A percentile compares a stretch with the other conserved stretches of the same genome.
Conservation (phyloP, 2,113 vertebrate species). For the Tachuris rubrigastra region DNA sequence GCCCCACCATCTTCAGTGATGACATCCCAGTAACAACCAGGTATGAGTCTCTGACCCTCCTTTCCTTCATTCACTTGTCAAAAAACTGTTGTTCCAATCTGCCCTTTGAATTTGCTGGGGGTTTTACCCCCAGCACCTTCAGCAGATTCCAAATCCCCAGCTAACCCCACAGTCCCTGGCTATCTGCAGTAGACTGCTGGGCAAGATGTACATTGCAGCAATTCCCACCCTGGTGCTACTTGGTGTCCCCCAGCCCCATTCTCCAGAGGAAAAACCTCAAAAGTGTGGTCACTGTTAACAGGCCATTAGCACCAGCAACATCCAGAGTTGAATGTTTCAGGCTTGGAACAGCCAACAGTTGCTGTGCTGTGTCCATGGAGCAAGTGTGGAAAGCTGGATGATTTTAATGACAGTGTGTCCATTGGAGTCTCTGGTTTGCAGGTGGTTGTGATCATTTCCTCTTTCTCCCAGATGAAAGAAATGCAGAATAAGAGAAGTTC, state of each 20-base stretch:
- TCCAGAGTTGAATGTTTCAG: neutral
- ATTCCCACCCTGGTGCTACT: accelerated
- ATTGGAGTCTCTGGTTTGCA: neutral
- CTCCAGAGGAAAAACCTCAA: neutral
- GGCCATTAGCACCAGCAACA: neutral
- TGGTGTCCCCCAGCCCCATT: neutral
- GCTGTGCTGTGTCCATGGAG: neutral
- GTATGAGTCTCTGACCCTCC: neutral
- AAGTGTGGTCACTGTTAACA: neutral
- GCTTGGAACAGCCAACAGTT: neutral
- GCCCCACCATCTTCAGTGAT: neutral
- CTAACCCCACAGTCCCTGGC: neutral
- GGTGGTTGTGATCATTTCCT: neutral
- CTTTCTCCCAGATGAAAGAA: slow-evolving; percentile 24
- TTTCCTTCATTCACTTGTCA: neutral
- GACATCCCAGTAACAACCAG: neutral
- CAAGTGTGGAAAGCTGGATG: neutral
- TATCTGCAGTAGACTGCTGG: neutral
- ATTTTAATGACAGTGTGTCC: neutral
- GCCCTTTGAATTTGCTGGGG: neutral
- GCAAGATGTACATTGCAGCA: neutral
- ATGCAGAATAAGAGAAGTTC: neutral
- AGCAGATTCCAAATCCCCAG: neutral
- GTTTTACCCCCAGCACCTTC: neutral
- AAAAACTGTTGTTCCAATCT: neutral